Base-by-base conservation (phyloP, 2,797 vertebrate genomes). In the Pangasius macronema region DNA sequence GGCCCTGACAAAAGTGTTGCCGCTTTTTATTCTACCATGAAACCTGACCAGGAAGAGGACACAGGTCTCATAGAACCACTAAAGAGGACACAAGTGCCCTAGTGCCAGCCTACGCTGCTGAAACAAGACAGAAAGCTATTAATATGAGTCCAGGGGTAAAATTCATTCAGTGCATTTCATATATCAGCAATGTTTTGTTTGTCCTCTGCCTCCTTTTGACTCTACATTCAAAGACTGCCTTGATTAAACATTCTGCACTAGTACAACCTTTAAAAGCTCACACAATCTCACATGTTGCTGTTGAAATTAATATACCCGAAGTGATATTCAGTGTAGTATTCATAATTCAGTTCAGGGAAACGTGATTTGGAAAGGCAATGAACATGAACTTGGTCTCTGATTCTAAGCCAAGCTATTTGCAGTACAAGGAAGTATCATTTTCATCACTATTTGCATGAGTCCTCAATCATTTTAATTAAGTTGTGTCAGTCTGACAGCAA, bases 1-100 rank as follows among this genome's bases (percentile, higher is more conserved):
- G 90, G 91, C 88, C 86, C 73, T 91, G 88, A 95, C 94, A 95
- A 94, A 93, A 94, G 94, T 95, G 94, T 94, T 92, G 91, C 91
- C 93, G 92, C 92, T 94, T 93, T 94, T 93, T 93, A 93, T 94
- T 91, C 92, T 88, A 87, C 59, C 86, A 87, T 94, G 94, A 94
- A 95, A 95, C 92, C 84, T 67, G 94, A 95, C 92, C 93, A 9
- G 86, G 89, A 83, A 88, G 91, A 91, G 89, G 92, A 94, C 89
- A 92, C 90, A 92, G 90, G 91, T 93, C 93, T 92, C 89, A 92
- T 91, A 94, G 92, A 94, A 91, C 27, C 86, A 81, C 83, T 81
- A 75, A 88, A 87, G 91, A 90, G 89, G 91, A 94, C 89, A 92
- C 90, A 92, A 91, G 91, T 93, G 92, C 91, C 90, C 91, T 93